Evolutionary conservation across 2,113 vertebrate genomes (phyloP).

Genomic region (Atractosteus spatula): DNA sequence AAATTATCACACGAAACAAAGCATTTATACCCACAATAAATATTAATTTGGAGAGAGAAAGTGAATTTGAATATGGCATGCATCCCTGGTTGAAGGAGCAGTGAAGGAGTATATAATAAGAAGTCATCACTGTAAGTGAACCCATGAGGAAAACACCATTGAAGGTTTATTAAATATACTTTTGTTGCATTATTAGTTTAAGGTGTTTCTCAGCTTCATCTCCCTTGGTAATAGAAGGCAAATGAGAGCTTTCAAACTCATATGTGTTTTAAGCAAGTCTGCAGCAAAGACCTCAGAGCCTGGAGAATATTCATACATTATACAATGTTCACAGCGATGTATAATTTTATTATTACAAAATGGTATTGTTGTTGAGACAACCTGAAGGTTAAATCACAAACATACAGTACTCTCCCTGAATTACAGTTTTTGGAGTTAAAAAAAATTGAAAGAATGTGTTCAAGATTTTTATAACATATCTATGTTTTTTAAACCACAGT

Average conservation of each 20-base stretch:
- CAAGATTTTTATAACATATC: no score
- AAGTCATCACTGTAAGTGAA: background rate
- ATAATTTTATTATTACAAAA: constrained; percentile 58
- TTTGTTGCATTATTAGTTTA: constrained; percentile 29
- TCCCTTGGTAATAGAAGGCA: constrained; percentile 25
- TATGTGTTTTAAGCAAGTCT: constrained; percentile 44
- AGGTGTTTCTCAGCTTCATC: constrained; percentile 27
- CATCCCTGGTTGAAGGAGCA: constrained; percentile 27
- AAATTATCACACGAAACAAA: constrained; percentile 1
- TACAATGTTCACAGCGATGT: constrained; percentile 32
- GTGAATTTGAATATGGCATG: constrained; percentile 22
- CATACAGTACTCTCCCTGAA: background rate
- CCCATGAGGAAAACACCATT: constrained; percentile 39
- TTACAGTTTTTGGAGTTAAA: no score
- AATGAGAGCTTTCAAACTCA: constrained; percentile 23
- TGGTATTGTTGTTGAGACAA: constrained; percentile 50
- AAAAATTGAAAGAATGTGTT: no score
- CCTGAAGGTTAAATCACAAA: constrained; percentile 59
- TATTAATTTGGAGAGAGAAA: background rate
- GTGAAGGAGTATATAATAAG: constrained; percentile 26
- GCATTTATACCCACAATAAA: constrained; percentile 6
- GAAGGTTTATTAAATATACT: constrained; percentile 45
- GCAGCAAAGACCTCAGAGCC: constrained; percentile 39
- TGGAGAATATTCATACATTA: constrained; percentile 40
- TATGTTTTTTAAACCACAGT: no score